Conservation (phyloP, 2,797 vertebrate species). For the Phaenicophaeus curvirostris region DNA sequence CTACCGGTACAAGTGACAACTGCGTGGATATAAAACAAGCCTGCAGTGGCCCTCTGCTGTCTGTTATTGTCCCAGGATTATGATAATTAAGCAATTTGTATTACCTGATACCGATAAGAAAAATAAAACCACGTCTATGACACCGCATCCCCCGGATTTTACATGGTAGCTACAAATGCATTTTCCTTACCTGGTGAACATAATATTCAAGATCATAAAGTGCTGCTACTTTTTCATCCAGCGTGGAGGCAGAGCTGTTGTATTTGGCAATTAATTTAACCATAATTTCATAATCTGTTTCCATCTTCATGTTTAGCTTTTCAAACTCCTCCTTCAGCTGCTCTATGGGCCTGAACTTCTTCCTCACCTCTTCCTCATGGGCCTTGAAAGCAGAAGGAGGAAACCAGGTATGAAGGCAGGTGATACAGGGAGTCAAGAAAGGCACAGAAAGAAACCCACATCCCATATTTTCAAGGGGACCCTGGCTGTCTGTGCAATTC, state of each 20-base stretch:
- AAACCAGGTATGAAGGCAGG: not conserved
- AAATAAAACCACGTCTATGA: constrained; percentile 39
- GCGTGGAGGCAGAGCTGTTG: constrained; percentile 82
- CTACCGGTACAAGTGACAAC: not conserved
- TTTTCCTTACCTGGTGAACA: constrained; percentile 89
- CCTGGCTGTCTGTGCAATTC: not conserved
- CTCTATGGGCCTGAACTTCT: constrained; percentile 84
- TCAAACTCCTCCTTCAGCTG: constrained; percentile 90
- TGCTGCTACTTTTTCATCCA: constrained; percentile 83
- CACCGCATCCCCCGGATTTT: constrained; percentile 7
- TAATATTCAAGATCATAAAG: constrained; percentile 94
- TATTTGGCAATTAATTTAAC: constrained; percentile 85
- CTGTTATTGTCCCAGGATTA: constrained; percentile 57
- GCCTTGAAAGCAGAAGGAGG: constrained; percentile 53
- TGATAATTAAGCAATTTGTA: constrained; percentile 63
- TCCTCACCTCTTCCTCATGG: constrained; percentile 71
- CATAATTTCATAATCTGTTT: constrained; percentile 93
- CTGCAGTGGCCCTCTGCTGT: constrained; percentile 34
- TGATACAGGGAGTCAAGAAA: not conserved
- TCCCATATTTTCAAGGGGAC: not conserved
- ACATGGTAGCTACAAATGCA: not conserved
- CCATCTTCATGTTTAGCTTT: constrained; percentile 86
- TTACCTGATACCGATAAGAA: constrained; percentile 47
- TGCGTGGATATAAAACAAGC: constrained; percentile 5
- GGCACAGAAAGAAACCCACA: not conserved